These are phyloP conservation scores for Ameiurus melas DNA, from an alignment of 2,113 vertebrate species.

Conservation along the genomic window DNA sequence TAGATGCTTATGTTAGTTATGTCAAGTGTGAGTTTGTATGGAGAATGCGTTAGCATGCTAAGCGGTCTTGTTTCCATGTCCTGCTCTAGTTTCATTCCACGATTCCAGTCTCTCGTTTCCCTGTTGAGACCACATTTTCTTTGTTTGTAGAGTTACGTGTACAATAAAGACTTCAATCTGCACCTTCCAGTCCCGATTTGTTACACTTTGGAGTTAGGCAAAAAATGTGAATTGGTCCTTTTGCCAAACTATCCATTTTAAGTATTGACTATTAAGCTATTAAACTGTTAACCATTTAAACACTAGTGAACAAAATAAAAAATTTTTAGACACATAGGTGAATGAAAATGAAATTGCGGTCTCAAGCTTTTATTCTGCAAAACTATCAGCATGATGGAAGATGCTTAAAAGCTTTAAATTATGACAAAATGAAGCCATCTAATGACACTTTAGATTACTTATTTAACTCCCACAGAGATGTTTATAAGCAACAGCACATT, in stretches of 20 bases:
- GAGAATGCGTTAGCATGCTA: no score
- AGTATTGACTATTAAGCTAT: no score
- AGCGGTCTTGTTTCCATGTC: no score
- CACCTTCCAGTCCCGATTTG: no score
- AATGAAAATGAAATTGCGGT: background rate
- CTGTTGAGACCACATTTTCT: no score
- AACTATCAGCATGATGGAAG: background rate
- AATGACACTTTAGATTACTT: background rate
- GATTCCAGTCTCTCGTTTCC: no score
- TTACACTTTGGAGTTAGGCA: background rate
- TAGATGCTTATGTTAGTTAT: no score
- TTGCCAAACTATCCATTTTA: background rate
- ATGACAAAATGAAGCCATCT: background rate
- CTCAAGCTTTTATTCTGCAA: background rate
- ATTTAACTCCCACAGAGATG: background rate
- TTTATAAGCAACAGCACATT: background rate
- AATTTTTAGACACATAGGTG: background rate
- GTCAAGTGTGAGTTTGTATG: no score
- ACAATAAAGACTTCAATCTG: no score
- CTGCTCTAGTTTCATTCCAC: no score
- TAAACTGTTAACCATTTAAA: no score
- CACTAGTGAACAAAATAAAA: background rate
- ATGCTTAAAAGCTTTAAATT: constrained; percentile 18
- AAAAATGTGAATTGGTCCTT: background rate
- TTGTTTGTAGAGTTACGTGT: no score